These are phyloP conservation scores for Cinclus mexicanus DNA, from an alignment of 2,113 vertebrate species.

Conservation along the genomic window DNA sequence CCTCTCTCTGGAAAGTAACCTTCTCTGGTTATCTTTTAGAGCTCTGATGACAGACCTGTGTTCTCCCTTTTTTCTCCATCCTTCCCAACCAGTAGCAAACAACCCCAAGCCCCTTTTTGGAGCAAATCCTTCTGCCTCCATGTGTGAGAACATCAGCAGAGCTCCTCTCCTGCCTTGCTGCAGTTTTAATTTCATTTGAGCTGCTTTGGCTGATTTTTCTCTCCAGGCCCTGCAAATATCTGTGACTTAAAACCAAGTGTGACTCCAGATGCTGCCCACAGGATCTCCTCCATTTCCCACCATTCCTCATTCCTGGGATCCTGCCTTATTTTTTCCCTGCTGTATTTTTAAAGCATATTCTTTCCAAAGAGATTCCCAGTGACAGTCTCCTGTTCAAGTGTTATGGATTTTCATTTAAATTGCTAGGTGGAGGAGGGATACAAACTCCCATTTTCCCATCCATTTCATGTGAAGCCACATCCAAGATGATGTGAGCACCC, in stretches of 20 bases:
- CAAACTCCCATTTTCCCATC: slow-evolving; percentile 4
- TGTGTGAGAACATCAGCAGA: not conserved
- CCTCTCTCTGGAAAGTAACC: not conserved
- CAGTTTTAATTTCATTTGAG: not conserved
- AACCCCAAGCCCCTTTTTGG: not conserved
- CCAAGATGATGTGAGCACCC: not conserved
- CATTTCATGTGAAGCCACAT: not conserved
- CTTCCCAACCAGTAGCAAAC: not conserved
- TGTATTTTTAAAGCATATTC: not conserved
- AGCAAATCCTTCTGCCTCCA: not conserved
- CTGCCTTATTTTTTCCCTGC: not conserved
- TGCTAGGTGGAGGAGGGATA: slow-evolving; percentile 38
- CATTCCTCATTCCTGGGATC: not conserved
- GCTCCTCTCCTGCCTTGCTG: not conserved
- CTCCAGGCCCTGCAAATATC: not conserved
- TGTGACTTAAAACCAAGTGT: not conserved
- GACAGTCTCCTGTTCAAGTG: not conserved
- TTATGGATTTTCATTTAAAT: slow-evolving; percentile 22
- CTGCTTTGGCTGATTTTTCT: not conserved
- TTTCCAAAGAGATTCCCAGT: not conserved
- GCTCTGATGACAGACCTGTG: too few relatives aligned
- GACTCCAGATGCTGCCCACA: not conserved
- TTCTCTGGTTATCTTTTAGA: not conserved
- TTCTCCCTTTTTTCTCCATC: not conserved
- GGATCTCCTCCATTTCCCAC: not conserved